phyloP scores from a whole-genome alignment of 2,797 vertebrate species.

The Melopsittacus undulatus region DNA sequence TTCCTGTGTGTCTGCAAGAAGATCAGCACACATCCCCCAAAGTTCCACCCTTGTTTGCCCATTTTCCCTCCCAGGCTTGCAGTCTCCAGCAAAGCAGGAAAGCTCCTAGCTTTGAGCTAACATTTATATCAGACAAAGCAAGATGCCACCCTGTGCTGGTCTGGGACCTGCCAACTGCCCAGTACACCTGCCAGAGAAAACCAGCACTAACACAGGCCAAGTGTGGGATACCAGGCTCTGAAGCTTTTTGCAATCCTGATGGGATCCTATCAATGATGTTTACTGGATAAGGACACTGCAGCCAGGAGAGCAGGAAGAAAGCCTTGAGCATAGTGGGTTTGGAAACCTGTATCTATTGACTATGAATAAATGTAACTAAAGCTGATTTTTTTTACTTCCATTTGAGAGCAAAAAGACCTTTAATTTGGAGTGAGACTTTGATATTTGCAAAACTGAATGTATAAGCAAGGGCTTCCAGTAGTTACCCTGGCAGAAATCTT shows the following conservation, averaged over 20 bases:
- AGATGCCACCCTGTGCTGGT: accelerated
- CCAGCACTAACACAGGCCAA: accelerated
- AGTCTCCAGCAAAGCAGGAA: background rate
- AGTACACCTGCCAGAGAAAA: background rate
- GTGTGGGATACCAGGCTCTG: background rate
- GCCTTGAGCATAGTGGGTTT: background rate
- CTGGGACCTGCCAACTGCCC: background rate
- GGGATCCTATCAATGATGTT: background rate
- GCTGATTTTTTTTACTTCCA: background rate
- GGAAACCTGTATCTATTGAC: background rate
- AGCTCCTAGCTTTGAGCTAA: background rate
- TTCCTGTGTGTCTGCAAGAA: background rate
- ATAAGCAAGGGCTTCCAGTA: background rate
- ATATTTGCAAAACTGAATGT: background rate
- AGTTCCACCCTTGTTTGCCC: background rate
- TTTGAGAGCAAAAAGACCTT: background rate
- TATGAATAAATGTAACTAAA: background rate
- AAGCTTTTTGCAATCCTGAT: accelerated
- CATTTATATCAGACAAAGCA: background rate
- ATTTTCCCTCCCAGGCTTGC: too few species aligned
- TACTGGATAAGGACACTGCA: background rate
- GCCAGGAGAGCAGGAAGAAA: background rate
- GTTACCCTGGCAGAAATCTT: background rate
- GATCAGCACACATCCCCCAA: background rate
- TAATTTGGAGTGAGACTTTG: background rate